These are phyloP conservation scores for Bufo bufo DNA, from an alignment of 2,113 vertebrate genomes.

Conservation along the genomic window DNA sequence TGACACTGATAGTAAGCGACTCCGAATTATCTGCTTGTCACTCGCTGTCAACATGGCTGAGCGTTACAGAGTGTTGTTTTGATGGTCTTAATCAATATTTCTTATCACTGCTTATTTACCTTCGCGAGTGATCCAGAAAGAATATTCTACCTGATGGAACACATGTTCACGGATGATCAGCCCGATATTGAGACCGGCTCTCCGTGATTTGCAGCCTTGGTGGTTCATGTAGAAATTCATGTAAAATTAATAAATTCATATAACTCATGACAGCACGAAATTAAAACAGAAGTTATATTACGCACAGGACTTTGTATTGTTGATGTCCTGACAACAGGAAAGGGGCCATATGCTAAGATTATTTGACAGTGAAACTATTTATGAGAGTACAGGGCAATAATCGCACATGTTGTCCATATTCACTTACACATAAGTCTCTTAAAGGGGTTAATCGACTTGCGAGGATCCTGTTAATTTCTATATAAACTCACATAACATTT, in stretches of 20 bases:
- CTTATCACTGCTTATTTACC: not conserved
- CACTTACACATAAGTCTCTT: conserved; percentile 54
- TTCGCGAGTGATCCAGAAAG: not conserved
- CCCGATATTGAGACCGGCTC: not conserved
- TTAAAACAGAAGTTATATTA: conserved; percentile 46
- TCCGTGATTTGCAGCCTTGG: not conserved
- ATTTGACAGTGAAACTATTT: conserved; percentile 55
- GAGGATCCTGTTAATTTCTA: conserved; percentile 56
- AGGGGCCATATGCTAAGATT: conserved; percentile 54
- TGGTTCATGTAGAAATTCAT: conserved; percentile 15
- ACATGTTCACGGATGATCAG: not conserved
- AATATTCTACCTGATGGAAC: not conserved
- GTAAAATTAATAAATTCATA: conserved; percentile 44
- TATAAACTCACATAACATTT: conserved; percentile 54
- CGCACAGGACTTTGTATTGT: conserved; percentile 14
- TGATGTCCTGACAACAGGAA: conserved; percentile 46
- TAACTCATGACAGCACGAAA: conserved; percentile 29
- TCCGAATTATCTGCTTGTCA: conserved; percentile 23
- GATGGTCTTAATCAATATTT: conserved; percentile 10
- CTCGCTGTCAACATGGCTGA: conserved; percentile 29
- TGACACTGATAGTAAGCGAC: conserved; percentile 35
- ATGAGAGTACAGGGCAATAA: conserved; percentile 47
- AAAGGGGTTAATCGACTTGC: conserved; percentile 57
- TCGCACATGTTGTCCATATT: conserved; percentile 58
- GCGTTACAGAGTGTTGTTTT: not conserved